Percentiles rank a stretch among this genome's conserved stretches.
Evolutionary conservation across 92 coral and sea anemone genomes (phyloP).

Genomic region (Phenganax subtilis): DNA sequence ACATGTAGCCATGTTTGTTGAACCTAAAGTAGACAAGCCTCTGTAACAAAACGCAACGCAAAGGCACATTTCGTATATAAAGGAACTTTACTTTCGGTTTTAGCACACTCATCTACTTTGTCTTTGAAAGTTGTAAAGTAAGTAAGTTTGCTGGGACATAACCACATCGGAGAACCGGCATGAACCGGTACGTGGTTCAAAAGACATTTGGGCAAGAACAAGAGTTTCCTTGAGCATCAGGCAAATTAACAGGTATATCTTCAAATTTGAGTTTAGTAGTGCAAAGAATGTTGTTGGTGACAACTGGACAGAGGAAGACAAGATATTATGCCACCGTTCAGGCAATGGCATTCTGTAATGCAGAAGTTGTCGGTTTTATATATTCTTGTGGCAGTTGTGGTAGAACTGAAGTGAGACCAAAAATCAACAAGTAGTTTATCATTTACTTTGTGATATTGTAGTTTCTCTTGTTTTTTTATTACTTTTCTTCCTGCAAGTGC

Average conservation of each 20-base stretch:
- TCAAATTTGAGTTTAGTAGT: background rate
- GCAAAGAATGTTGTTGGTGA: background rate
- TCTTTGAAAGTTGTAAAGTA: no score
- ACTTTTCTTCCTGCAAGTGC: no score
- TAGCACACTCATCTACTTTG: no score
- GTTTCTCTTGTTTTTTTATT: no score
- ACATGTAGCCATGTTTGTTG: no score
- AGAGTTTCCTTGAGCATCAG: slow-evolving; percentile 15
- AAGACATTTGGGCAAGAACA: slow-evolving; percentile 9
- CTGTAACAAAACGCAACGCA: no score
- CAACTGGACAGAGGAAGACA: slow-evolving; percentile 2
- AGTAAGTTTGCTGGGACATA: no score
- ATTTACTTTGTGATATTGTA: no score
- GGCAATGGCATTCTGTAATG: slow-evolving; percentile 9
- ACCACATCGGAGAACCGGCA: background rate
- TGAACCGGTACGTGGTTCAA: slow-evolving; percentile 4
- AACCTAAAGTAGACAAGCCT: background rate
- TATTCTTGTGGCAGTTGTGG: slow-evolving; percentile 1
- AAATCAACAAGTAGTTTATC: background rate
- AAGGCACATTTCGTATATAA: no score
- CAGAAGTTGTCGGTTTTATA: slow-evolving; percentile 13
- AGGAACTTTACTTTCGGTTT: no score
- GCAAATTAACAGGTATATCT: background rate
- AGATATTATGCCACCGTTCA: background rate
- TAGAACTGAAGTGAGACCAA: background rate